A percentile compares a stretch with the other conserved stretches of the same genome.
phyloP scores from a whole-genome alignment of 2,888 invertebrate genomes.

The Eilema sororculum region DNA sequence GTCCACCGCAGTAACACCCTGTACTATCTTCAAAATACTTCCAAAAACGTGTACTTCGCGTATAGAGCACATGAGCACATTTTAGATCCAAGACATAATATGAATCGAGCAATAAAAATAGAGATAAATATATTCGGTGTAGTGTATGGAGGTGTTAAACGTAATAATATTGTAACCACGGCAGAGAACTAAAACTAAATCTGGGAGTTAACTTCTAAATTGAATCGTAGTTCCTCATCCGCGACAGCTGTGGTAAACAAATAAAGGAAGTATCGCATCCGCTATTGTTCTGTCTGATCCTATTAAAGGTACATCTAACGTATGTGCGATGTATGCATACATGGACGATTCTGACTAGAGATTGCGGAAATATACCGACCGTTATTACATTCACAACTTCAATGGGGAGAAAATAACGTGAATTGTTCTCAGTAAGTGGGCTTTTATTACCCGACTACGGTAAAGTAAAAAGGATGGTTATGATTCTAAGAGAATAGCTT shows the following conservation, averaged over 20 bases:
- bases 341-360: neutral
- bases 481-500: too few relatives aligned
- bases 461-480: too few relatives aligned
- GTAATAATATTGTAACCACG: neutral
- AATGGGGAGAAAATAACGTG: neutral
- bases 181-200: neutral
- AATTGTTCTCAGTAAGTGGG: neutral
- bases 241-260: slow-evolving; percentile 25
- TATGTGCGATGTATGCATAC: neutral
- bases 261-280: slow-evolving; percentile 31
- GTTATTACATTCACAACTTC: neutral
- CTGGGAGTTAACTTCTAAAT: neutral
- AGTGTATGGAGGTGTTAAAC: neutral
- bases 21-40: too few relatives aligned
- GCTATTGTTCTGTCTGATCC: slow-evolving; percentile 13
- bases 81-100: too few relatives aligned
- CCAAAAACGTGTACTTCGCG: too few relatives aligned
- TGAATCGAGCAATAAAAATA: neutral
- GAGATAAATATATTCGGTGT: neutral
- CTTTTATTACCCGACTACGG: too few relatives aligned
- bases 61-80: too few relatives aligned
- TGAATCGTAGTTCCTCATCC: slow-evolving; percentile 4
- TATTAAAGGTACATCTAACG: neutral
- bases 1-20: too few relatives aligned
- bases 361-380: neutral